A percentile compares a stretch with the other conserved stretches of the same genome.
Conservation (phyloP, 2,888 invertebrate species). For the Mechanitis messenoides region DNA sequence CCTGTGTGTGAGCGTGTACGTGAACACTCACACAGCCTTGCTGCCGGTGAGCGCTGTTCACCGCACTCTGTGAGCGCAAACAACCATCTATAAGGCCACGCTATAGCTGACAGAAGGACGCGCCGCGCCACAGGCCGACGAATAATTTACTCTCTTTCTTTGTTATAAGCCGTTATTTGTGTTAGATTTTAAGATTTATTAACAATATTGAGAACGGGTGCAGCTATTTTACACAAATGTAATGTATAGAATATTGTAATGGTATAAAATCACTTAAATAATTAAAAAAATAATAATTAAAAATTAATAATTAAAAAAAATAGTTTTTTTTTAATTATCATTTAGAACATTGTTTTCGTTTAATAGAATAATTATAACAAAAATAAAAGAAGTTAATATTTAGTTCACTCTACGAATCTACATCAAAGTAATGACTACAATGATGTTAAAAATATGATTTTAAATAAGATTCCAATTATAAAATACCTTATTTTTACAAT, state of each 20-base stretch:
- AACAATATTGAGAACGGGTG: not conserved
- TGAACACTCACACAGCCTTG: conserved; percentile 59
- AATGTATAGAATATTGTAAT: not conserved
- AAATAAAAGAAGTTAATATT: too few species aligned
- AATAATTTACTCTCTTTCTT: conserved; percentile 21
- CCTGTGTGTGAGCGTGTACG: conserved; percentile 44
- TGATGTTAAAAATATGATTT: too few species aligned
- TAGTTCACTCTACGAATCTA: too few species aligned
- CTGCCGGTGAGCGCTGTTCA: conserved; percentile 76
- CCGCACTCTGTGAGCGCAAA: conserved; percentile 78
- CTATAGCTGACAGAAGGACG: conserved; percentile 74
- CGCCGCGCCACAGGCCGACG: conserved; percentile 59
- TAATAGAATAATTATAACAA: too few species aligned
- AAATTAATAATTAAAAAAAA: too few species aligned
- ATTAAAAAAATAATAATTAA: not conserved
- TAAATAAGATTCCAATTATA: too few species aligned
- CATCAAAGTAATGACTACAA: too few species aligned
- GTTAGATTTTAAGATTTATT: not conserved
- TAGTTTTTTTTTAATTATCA: too few species aligned
- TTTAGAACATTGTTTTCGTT: too few species aligned
- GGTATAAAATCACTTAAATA: not conserved
- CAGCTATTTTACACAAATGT: not conserved
- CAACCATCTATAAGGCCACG: conserved; percentile 78
- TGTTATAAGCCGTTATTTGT: conserved; percentile 12
- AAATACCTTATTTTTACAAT: too few species aligned